Percentiles rank a stretch among this genome's conserved stretches.
These are phyloP conservation scores for Pelvicachromis taeniatus DNA, from an alignment of 2,113 vertebrate genomes.

Conservation along the genomic window DNA sequence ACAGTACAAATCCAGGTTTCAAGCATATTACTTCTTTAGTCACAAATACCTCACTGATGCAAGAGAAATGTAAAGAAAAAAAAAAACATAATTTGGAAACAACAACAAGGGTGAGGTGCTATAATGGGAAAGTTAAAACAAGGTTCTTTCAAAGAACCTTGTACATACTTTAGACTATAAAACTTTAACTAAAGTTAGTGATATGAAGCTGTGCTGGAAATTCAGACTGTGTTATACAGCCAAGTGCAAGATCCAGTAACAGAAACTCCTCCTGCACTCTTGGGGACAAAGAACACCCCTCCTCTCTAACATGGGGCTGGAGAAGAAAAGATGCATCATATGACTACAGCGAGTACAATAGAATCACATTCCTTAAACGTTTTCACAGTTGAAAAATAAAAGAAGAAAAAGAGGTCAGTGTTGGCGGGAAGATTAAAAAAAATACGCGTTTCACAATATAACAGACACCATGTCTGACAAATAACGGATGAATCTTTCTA, in stretches of 20 bases:
- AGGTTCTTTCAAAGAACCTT: background rate
- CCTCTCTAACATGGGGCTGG: background rate
- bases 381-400: background rate
- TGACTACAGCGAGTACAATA: constrained; percentile 27
- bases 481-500: background rate
- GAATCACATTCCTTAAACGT: constrained; percentile 31
- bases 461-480: background rate
- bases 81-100: background rate
- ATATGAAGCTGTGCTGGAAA: background rate
- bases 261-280: background rate
- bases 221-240: background rate
- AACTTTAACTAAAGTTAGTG: background rate
- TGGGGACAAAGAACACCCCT: background rate
- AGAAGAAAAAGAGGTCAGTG: background rate
- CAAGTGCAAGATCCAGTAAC: background rate
- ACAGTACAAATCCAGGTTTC: background rate
- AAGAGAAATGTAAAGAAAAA: background rate
- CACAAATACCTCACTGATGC: background rate
- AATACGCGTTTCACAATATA: background rate
- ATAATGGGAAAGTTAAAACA: background rate
- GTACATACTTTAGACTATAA: background rate
- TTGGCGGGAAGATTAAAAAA: background rate
- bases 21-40: background rate
- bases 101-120: background rate
- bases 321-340: constrained; percentile 31